These are phyloP conservation scores for Dioctria rufipes DNA, from an alignment of 2,888 invertebrate species.

Conservation along the genomic window DNA sequence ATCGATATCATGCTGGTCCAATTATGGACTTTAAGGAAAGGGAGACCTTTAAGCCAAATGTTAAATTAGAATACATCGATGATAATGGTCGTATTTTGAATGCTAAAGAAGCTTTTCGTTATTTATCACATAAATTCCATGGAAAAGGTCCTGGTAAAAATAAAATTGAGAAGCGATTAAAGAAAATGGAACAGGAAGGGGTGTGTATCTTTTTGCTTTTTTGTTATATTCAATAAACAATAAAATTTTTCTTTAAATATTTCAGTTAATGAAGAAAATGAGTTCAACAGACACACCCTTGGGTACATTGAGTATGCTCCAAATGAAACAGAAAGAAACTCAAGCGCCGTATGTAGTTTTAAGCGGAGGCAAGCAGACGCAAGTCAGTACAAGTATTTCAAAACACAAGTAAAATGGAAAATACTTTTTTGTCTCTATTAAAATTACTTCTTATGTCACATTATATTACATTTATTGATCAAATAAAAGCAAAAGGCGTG, in stretches of 20 bases:
- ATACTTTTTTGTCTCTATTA: not conserved
- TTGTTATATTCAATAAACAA: not conserved
- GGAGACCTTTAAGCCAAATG: slow-evolving; percentile 90
- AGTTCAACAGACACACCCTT: slow-evolving; percentile 98
- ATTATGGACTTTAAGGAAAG: slow-evolving; percentile 94
- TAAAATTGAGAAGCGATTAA: slow-evolving; percentile 96
- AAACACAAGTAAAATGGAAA: slow-evolving; percentile 67
- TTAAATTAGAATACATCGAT: slow-evolving; percentile 97
- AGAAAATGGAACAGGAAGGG: slow-evolving; percentile 94
- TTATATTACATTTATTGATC: not conserved
- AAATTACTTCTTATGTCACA: slow-evolving; percentile 32
- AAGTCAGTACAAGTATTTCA: slow-evolving; percentile 68
- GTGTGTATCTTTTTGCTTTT: slow-evolving; percentile 68
- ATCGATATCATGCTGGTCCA: slow-evolving; percentile 84
- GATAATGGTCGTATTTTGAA: slow-evolving; percentile 94
- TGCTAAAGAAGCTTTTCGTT: slow-evolving; percentile 96
- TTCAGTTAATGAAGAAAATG: slow-evolving; percentile 95
- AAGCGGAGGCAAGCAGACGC: slow-evolving; percentile 86
- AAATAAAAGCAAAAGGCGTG: not conserved
- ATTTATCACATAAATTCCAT: slow-evolving; percentile 98
- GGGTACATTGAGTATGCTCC: slow-evolving; percentile 93
- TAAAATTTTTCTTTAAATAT: slow-evolving; percentile 13
- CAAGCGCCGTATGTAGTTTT: slow-evolving; percentile 94
- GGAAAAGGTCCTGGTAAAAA: slow-evolving; percentile 99
- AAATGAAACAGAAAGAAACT: slow-evolving; percentile 96